phyloP scores from a whole-genome alignment of 2,888 invertebrate genomes.

The Orthosia cruda region DNA sequence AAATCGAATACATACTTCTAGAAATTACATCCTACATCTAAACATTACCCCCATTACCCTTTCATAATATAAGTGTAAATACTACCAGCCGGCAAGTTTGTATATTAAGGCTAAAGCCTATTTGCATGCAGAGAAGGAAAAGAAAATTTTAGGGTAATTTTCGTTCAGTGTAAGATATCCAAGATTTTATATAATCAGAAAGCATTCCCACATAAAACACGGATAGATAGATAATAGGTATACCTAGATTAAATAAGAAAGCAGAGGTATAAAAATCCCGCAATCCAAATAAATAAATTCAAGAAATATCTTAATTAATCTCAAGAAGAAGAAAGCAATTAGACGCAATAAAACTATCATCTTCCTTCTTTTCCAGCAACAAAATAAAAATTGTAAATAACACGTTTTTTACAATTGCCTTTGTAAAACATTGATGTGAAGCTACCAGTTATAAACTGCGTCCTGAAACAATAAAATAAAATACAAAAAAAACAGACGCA shows the following conservation, averaged over 20 bases:
- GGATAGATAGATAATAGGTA: background rate
- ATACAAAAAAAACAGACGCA: slow-evolving; percentile 62
- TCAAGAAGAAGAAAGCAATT: background rate
- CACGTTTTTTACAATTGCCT: slow-evolving; percentile 44
- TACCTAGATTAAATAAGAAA: background rate
- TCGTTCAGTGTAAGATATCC: background rate
- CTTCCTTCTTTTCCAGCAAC: background rate
- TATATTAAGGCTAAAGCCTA: no score
- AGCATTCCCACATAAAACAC: background rate
- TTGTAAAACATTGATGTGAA: slow-evolving; percentile 43
- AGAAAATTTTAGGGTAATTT: no score
- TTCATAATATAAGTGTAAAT: no score
- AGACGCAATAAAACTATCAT: background rate
- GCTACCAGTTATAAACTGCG: slow-evolving; percentile 49
- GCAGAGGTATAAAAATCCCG: background rate
- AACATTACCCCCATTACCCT: no score
- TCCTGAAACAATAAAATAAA: slow-evolving; percentile 62
- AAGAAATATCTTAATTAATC: background rate
- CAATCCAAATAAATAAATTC: background rate
- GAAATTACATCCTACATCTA: no score
- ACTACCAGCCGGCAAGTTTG: no score
- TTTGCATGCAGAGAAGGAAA: no score
- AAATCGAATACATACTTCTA: no score
- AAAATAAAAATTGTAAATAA: slow-evolving; percentile 17
- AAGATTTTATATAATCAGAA: no score